Conservation (phyloP, 2,113 vertebrate genomes). For the Ophthalmolycus amberensis region DNA sequence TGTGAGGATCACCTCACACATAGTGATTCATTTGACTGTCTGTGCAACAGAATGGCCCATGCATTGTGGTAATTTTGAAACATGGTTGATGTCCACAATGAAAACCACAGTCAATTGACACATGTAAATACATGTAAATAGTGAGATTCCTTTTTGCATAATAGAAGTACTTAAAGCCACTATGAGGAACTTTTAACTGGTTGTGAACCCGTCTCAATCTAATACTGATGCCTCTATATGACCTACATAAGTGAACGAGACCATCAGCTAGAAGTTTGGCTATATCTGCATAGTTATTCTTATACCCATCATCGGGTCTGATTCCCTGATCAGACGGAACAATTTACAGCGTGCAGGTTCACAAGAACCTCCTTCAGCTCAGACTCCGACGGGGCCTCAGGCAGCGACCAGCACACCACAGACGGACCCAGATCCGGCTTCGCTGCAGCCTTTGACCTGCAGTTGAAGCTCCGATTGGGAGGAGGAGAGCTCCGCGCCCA, state of each 20-base stretch:
- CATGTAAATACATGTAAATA: constrained; percentile 17
- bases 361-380: too few relatives aligned
- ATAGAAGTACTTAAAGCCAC: not conserved
- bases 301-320: too few relatives aligned
- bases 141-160: not conserved
- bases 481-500: not conserved
- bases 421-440: too few relatives aligned
- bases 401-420: too few relatives aligned
- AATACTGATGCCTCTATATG: not conserved
- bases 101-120: not conserved
- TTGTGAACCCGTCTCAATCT: not conserved
- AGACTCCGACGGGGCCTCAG: too few relatives aligned
- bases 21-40: not conserved
- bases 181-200: not conserved
- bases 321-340: too few relatives aligned
- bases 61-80: not conserved
- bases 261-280: not conserved
- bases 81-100: not conserved
- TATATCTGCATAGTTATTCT: not conserved
- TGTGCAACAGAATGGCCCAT: not conserved
- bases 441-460: too few relatives aligned
- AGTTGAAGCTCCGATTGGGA: not conserved
- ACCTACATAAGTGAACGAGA: not conserved
- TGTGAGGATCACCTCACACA: not conserved
- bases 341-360: too few relatives aligned